Base-by-base conservation (phyloP, 2,797 vertebrate species). In the Streptopelia turtur region DNA sequence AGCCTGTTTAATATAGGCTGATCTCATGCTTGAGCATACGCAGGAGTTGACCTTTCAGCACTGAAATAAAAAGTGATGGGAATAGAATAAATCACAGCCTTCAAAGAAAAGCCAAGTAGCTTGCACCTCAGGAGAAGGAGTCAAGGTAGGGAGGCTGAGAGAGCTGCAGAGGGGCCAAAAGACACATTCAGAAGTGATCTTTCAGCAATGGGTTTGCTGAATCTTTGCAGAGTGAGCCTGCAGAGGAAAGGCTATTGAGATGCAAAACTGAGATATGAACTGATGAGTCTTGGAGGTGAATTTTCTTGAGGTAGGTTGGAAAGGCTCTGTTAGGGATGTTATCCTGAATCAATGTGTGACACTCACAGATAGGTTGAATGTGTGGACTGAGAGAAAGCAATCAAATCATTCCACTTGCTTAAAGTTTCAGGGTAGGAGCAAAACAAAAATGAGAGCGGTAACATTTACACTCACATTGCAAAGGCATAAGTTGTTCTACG, bases 1-100 rank as follows among this genome's bases (percentile, higher is more conserved):
- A 92, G 70, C 74, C 78, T 89, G 43, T 94, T 95, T 89, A 94
- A 93, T 91, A 45, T 84, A 95, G 70, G 70, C 93, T 96, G 93
- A 94, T 96, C 93, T 95, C 90, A 93, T 95, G 74, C 88, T 89
- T 93, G 80, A 90, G 59, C 80, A 76, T 94, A 95, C 1, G 53
- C 90, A 83, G 95, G 74, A 90, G 60, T 50, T 96, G 90, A 93
- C 90, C 92, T 95, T 95, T 95, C 90, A 68, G 72, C 21, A 65
- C 87, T 92, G 92, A 94, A 93, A 93, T 90, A 80, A 95, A 78
- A 93, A 94, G 71, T 91, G 89, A 79, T 93, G 87, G 83, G 90
- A 92, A 85, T 56, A 94, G 78, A 91, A 87, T 70, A 95, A 94
- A 92, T 92, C 88, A 87, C 74, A 91, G 66, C 39, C 68, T 95